Base-by-base conservation (phyloP, 1,140 invertebrate genomes). In the Phthorimaea operculella region DNA sequence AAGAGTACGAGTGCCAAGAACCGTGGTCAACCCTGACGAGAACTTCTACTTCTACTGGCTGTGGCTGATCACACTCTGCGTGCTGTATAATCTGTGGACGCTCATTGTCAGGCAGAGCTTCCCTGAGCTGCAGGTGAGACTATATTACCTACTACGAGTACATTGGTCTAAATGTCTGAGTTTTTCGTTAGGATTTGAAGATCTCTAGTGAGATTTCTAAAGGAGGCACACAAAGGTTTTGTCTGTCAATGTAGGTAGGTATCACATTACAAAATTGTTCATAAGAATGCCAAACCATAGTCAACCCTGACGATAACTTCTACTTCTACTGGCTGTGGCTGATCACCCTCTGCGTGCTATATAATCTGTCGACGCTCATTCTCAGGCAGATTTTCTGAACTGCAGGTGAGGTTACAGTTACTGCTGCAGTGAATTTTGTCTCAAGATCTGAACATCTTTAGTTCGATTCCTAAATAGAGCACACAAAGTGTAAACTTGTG, bases 11-110 rank as follows among this genome's bases (percentile, higher is more conserved):
- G 90, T 91, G 49, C 92, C 93, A n/a, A 86, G 90, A 18, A 92
- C 91, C n/a, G 96, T 98, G 16, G 92, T 98, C 58, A 97, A 98
- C 84, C 96, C 96, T 0, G 96, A 98, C 83, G 95, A 96, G 63
- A 97, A 96, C 76, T 95, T 96, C 77, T 96, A 96, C 87, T 98
- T 97, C 85, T 95, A 96, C 74, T 98, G 96, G 97, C 88, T 98
- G 57, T 92, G 95, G 87, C 73, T 97, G 17, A 87, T 98, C 58
- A 97, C 96, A 14, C 74, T 91, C 50, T 96, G 95, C 74, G 94
- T 98, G 60, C 88, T 98, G 18, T 98, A 98, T 86, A 98, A 98
- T 85, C 87, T 97, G 18, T 98, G 97, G 97, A 96, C 96, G 36
- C 87, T 96, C 28, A 98, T 98, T 64, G 96, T 97, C 17, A 88